A percentile compares a stretch with the other conserved stretches of the same genome.
Conservation (phyloP, 1,140 invertebrate genomes). For the Dysdera silvatica region DNA sequence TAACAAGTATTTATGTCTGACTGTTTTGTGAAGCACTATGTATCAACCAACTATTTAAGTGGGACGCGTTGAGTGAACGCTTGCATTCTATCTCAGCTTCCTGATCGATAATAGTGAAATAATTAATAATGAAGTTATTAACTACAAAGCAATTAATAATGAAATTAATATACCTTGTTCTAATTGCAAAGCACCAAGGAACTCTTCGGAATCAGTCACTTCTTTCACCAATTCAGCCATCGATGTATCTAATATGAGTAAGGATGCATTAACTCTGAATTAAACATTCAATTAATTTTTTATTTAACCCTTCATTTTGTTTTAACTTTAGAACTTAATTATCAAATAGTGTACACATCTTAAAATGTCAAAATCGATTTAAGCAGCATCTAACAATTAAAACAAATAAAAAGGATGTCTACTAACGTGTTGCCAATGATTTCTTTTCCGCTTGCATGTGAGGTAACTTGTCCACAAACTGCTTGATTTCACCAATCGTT, state of each 20-base stretch:
- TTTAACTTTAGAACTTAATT: no score
- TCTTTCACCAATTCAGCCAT: slow-evolving; percentile 69
- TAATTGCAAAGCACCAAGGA: slow-evolving; percentile 57
- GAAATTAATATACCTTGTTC: slow-evolving; percentile 57
- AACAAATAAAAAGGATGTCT: slow-evolving; percentile 2
- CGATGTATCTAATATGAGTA: slow-evolving; percentile 56
- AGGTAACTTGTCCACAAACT: slow-evolving; percentile 82
- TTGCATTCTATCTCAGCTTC: not conserved
- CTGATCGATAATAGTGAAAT: not conserved
- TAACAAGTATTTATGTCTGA: no score
- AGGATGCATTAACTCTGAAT: no score
- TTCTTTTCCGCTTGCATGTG: slow-evolving; percentile 81
- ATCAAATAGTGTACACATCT: no score
- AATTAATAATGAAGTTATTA: not conserved
- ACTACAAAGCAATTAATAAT: not conserved
- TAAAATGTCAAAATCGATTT: no score
- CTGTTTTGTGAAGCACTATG: no score
- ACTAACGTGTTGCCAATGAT: slow-evolving; percentile 61
- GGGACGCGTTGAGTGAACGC: no score
- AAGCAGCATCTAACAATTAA: slow-evolving; percentile 11
- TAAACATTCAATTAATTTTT: no score
- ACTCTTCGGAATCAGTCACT: slow-evolving; percentile 56
- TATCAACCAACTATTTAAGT: no score
- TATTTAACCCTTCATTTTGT: no score
- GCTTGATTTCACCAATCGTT: slow-evolving; percentile 85